Percentiles rank a stretch among this genome's conserved stretches.
Conservation (phyloP, 2,888 invertebrate genomes). For the Meteorus cinctellus region DNA sequence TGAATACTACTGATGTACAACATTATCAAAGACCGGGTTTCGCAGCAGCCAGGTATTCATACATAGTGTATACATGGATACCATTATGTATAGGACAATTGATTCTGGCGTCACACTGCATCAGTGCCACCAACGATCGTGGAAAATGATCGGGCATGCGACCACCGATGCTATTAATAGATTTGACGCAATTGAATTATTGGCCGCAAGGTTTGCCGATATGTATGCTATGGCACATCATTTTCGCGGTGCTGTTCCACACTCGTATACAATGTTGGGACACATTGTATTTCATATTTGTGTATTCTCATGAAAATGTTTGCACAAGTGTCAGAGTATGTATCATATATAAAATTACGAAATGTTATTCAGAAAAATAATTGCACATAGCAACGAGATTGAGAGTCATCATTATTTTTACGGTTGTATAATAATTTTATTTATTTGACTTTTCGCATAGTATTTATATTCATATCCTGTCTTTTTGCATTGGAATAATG, state of each 20-base stretch:
- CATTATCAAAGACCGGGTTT: background rate
- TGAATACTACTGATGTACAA: conserved; percentile 1
- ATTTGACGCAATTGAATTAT: conserved; percentile 40
- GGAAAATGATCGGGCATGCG: conserved; percentile 7
- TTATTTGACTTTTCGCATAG: no score
- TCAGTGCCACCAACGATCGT: background rate
- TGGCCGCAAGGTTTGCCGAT: conserved; percentile 34
- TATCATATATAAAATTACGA: no score
- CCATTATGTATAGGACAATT: no score
- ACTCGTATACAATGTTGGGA: background rate
- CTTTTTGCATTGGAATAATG: no score
- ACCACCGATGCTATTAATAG: conserved; percentile 3
- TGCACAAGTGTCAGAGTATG: no score
- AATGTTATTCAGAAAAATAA: no score
- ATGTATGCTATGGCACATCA: conserved; percentile 3
- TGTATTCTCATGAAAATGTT: no score
- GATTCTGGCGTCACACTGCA: conserved; percentile 5
- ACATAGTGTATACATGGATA: no score
- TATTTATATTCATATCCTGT: no score
- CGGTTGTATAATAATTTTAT: no score
- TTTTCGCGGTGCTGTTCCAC: background rate
- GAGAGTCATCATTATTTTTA: no score
- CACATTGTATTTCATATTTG: background rate
- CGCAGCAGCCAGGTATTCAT: background rate
- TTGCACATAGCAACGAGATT: no score